phyloP scores from a whole-genome alignment of 2,797 vertebrate species.

The Pipistrellus nathusii region DNA sequence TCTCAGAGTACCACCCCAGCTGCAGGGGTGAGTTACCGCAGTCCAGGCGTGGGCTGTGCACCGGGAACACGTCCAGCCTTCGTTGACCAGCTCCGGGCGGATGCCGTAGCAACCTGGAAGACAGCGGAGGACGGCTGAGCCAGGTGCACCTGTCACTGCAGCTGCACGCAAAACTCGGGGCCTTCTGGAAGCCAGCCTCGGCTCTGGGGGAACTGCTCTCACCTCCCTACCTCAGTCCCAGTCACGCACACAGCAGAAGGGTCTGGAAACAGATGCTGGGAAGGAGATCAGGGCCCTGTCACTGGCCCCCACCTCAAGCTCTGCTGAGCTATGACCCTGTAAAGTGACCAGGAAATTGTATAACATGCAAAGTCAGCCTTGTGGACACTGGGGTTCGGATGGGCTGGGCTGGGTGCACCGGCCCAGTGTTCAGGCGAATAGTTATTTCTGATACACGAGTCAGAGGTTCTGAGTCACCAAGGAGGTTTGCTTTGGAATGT shows the following conservation, averaged over 20 bases:
- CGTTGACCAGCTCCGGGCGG: slow-evolving; percentile 90
- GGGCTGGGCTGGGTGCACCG: fast-evolving
- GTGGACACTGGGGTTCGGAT: fast-evolving
- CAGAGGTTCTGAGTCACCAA: background rate
- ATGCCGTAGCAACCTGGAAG: slow-evolving; percentile 95
- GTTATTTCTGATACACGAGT: background rate
- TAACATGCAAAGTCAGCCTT: background rate
- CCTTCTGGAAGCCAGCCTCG: fast-evolving
- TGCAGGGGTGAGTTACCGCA: slow-evolving; percentile 88
- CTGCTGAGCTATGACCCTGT: background rate
- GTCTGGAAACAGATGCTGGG: background rate
- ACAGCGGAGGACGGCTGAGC: background rate
- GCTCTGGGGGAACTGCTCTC: fast-evolving
- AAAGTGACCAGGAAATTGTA: background rate
- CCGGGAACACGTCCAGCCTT: slow-evolving; percentile 94
- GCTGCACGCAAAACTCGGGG: fast-evolving
- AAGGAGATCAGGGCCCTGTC: background rate
- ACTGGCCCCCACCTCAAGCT: background rate
- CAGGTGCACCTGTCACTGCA: fast-evolving
- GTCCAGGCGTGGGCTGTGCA: slow-evolving; percentile 92
- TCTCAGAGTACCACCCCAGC: background rate
- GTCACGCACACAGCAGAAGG: background rate
- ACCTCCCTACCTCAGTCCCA: background rate
- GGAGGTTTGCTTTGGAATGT: background rate
- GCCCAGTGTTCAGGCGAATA: background rate